Evolutionary conservation across 2,888 invertebrate genomes (phyloP).

Genomic region (Catocala sponsa): DNA sequence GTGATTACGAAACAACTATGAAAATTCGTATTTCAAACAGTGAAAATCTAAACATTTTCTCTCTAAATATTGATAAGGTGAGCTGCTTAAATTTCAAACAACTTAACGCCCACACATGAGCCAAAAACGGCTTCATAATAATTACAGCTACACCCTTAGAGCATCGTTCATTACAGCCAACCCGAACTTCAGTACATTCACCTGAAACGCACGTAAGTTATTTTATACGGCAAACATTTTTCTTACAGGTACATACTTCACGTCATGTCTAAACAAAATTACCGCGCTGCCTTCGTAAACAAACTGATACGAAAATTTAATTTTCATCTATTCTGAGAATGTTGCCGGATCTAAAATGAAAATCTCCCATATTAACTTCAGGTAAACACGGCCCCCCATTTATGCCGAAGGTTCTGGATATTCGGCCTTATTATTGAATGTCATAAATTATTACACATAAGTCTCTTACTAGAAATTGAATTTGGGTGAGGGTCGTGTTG

Average conservation of each 20-base stretch:
- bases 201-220: constrained; percentile 12
- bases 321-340: constrained; percentile 69
- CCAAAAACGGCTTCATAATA: too few species aligned
- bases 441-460: constrained; percentile 71
- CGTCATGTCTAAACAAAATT: constrained; percentile 41
- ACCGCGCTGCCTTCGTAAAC: constrained; percentile 37
- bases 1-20: too few species aligned
- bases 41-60: too few species aligned
- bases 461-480: constrained; percentile 49
- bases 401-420: constrained; percentile 67
- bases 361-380: constrained; percentile 75
- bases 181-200: constrained; percentile 1
- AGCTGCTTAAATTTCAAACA: too few species aligned
- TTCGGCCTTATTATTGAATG: constrained; percentile 72
- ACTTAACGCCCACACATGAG: too few species aligned
- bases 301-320: constrained; percentile 71
- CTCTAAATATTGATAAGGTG: too few species aligned
- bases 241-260: constrained; percentile 13
- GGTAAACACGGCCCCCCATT: constrained; percentile 72
- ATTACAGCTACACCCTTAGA: not conserved
- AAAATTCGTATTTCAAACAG: too few species aligned
- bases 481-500: constrained; percentile 46
- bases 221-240: constrained; percentile 18
- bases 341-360: constrained; percentile 74
- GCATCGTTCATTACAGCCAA: not conserved